Percentiles rank a stretch among this genome's conserved stretches.
phyloP scores from a whole-genome alignment of 2,113 vertebrate species.

The Thalassoma bifasciatum region DNA sequence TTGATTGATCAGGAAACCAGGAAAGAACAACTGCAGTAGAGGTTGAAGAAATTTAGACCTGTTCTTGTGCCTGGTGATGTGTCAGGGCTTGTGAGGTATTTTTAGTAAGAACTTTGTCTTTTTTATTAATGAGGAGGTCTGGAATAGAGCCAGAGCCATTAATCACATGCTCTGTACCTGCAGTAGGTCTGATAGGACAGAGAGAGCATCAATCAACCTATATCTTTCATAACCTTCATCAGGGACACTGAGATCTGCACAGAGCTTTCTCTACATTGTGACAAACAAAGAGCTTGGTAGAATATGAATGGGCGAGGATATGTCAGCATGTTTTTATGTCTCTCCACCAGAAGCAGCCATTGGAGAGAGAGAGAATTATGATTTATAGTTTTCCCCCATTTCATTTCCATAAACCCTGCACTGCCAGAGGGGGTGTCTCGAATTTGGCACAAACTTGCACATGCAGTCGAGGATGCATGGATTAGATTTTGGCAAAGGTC shows the following conservation, averaged over 20 bases:
- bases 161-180: constrained; percentile 58
- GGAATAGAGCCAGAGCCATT: constrained; percentile 52
- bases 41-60: constrained; percentile 13
- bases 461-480: too few species aligned
- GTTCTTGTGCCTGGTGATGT: constrained; percentile 18
- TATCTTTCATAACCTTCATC: constrained; percentile 58
- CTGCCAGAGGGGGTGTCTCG: background rate
- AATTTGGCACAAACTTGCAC: background rate
- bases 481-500: background rate
- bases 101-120: constrained; percentile 49
- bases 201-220: constrained; percentile 55
- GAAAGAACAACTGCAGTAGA: constrained; percentile 3
- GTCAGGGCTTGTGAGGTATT: constrained; percentile 50
- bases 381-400: background rate
- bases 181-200: constrained; percentile 46
- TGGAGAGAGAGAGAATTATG: background rate
- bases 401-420: background rate
- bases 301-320: constrained; percentile 11
- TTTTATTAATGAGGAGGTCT: constrained; percentile 66
- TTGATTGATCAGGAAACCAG: constrained; percentile 1
- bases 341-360: background rate
- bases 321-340: background rate
- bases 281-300: background rate
- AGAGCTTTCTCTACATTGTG: background rate
- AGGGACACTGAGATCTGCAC: constrained; percentile 28